Percentiles rank a stretch among this genome's conserved stretches.
Evolutionary conservation across 1,140 invertebrate species (phyloP).

Genomic region (Nephila pilipes): DNA sequence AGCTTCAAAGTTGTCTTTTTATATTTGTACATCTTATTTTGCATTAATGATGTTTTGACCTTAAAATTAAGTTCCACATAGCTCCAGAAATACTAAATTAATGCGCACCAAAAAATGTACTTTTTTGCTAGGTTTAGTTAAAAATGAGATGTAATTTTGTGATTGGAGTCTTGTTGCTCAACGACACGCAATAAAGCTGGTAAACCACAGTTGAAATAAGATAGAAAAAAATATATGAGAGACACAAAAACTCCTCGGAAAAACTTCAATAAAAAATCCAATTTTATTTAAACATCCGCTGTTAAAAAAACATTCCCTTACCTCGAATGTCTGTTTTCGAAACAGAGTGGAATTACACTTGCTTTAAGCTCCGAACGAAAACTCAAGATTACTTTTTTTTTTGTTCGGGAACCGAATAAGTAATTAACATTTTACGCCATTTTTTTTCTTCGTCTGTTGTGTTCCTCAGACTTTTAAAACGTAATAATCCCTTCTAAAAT

Average conservation of each 20-base stretch:
- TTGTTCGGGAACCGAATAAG: background rate
- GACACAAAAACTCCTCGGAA: background rate
- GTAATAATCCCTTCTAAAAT: constrained; percentile 22
- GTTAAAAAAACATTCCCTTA: background rate
- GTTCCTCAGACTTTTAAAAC: background rate
- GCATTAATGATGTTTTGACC: no score
- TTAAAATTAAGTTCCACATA: no score
- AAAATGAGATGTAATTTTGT: no score
- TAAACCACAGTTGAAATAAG: background rate
- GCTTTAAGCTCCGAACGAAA: background rate
- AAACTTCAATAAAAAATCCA: background rate
- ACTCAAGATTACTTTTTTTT: constrained; percentile 5
- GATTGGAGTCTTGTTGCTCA: background rate
- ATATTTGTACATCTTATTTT: no score
- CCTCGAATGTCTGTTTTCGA: background rate
- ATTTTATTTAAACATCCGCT: background rate
- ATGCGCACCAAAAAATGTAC: no score
- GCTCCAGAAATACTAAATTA: no score
- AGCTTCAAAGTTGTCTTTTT: no score
- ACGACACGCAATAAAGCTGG: background rate
- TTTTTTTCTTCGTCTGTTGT: background rate
- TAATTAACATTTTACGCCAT: constrained; percentile 16
- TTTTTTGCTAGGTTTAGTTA: no score
- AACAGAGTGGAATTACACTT: background rate
- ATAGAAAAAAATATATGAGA: background rate